phyloP scores from a whole-genome alignment of 2,888 invertebrate genomes.

The Thymelicus acteon region DNA sequence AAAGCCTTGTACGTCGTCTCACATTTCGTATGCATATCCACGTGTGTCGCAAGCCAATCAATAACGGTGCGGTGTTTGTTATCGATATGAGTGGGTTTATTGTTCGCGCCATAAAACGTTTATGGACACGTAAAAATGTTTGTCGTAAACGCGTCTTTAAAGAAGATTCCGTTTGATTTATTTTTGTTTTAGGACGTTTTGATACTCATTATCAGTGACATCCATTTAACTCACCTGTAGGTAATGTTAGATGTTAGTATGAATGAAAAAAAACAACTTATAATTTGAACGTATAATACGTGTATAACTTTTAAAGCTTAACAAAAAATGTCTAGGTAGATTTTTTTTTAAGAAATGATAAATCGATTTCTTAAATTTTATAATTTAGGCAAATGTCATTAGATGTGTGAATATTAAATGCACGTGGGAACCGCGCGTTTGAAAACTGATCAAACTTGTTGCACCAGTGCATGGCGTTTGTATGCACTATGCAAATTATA shows the following conservation, averaged over 20 bases:
- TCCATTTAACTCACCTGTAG: no score
- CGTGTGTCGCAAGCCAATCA: slow-evolving; percentile 40
- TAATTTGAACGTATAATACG: no score
- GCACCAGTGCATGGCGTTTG: slow-evolving; percentile 56
- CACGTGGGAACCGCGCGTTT: slow-evolving; percentile 54
- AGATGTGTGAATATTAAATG: slow-evolving; percentile 42
- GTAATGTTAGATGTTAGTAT: no score
- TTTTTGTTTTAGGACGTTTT: slow-evolving; percentile 27
- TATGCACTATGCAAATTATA: slow-evolving; percentile 67
- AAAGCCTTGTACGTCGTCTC: slow-evolving; percentile 17
- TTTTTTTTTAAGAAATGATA: neutral
- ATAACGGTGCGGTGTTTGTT: slow-evolving; percentile 37
- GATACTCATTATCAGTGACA: neutral
- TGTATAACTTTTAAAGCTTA: no score
- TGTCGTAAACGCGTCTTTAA: slow-evolving; percentile 3
- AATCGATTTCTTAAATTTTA: neutral
- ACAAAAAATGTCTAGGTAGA: no score
- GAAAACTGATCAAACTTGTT: slow-evolving; percentile 68
- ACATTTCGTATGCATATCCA: slow-evolving; percentile 32
- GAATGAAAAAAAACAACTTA: no score
- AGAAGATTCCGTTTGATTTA: slow-evolving; percentile 16
- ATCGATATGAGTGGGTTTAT: slow-evolving; percentile 18
- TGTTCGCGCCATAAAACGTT: slow-evolving; percentile 31
- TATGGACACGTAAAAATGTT: slow-evolving; percentile 32
- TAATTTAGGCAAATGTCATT: slow-evolving; percentile 23